Percentiles rank a stretch among this genome's conserved stretches.
Conservation (phyloP, 2,113 vertebrate species). For the Pedetes capensis region DNA sequence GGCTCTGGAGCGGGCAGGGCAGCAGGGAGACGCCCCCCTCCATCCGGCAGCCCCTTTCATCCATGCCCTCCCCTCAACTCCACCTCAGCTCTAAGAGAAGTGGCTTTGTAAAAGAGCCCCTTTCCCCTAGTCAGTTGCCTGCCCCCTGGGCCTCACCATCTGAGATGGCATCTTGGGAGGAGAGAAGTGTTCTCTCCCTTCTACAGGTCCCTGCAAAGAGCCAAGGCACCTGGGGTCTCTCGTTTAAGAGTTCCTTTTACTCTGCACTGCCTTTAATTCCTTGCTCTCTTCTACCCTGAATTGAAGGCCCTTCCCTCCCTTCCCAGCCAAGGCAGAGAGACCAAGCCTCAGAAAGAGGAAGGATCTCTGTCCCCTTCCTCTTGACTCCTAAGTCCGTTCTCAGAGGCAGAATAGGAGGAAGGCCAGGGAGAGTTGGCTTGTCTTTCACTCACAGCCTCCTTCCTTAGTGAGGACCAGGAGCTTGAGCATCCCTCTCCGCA, state of each 20-base stretch:
- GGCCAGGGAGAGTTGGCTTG: background rate
- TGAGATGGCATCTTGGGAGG: conserved; percentile 48
- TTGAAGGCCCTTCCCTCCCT: background rate
- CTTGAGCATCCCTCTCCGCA: conserved; percentile 18
- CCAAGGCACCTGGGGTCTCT: background rate
- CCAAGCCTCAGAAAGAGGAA: background rate
- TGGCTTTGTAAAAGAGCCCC: conserved; percentile 65
- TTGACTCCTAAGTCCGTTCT: background rate
- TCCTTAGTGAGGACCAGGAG: background rate
- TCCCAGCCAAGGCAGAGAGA: conserved; percentile 16
- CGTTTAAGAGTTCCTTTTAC: conserved; percentile 5
- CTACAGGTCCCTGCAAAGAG: background rate
- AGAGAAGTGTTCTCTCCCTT: background rate
- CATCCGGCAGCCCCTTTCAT: conserved; percentile 76
- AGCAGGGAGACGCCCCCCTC: conserved; percentile 70
- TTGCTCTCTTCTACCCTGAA: background rate
- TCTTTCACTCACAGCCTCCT: background rate
- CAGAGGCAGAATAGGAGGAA: conserved; percentile 19
- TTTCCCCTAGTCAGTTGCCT: background rate
- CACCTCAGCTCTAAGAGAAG: conserved; percentile 72
- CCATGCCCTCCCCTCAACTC: conserved; percentile 68
- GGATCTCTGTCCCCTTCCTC: background rate
- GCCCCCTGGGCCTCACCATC: background rate
- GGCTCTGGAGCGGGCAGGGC: conserved; percentile 65
- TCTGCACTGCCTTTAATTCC: background rate